Conservation (phyloP, 1,140 invertebrate species). For the Penaeus vannamei region DNA sequence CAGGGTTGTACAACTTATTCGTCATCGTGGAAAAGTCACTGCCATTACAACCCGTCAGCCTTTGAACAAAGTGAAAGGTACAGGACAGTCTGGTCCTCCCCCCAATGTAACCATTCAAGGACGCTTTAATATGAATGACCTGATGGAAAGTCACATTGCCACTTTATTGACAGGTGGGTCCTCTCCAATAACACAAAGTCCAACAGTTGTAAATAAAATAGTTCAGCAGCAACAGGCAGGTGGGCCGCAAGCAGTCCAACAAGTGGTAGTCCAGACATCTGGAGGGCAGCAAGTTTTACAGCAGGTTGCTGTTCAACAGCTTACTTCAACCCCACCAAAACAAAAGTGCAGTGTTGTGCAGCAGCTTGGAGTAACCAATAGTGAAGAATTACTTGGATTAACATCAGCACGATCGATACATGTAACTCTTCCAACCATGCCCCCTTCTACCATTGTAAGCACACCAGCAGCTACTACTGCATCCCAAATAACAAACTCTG, state of each 20-base stretch:
- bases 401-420: slow-evolving; percentile 20
- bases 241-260: slow-evolving; percentile 59
- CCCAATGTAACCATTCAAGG: slow-evolving; percentile 68
- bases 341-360: slow-evolving; percentile 57
- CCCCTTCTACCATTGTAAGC: neutral
- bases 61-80: slow-evolving; percentile 58
- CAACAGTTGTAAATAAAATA: slow-evolving; percentile 61
- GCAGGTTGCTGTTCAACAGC: slow-evolving; percentile 57
- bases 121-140: slow-evolving; percentile 66
- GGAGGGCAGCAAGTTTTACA: slow-evolving; percentile 56
- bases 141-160: slow-evolving; percentile 68
- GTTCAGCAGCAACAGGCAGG: slow-evolving; percentile 60
- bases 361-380: slow-evolving; percentile 38
- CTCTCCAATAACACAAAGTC: slow-evolving; percentile 41
- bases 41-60: slow-evolving; percentile 67
- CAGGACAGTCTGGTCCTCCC: slow-evolving; percentile 60
- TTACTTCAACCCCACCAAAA: slow-evolving; percentile 43
- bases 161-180: slow-evolving; percentile 61
- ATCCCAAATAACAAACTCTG: slow-evolving; percentile 13
- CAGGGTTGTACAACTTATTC: slow-evolving; percentile 67
- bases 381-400: slow-evolving; percentile 43
- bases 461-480: slow-evolving; percentile 19
- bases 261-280: slow-evolving; percentile 61
- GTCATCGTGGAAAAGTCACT: slow-evolving; percentile 65
- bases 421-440: slow-evolving; percentile 29